phyloP scores from a whole-genome alignment of 2,888 invertebrate species.

The Synanthedon andrenaeformis region DNA sequence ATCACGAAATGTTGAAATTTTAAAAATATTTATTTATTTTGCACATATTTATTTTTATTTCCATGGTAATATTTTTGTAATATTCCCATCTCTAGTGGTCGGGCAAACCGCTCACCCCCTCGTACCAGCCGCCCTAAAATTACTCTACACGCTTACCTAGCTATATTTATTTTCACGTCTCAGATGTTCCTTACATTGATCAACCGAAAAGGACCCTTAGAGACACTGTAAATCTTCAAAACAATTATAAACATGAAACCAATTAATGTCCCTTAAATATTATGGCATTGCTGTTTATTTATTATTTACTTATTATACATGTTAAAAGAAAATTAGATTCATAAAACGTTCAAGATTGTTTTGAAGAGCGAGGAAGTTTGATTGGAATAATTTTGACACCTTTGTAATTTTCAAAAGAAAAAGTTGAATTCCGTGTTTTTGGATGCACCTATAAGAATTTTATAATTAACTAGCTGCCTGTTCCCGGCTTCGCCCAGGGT shows the following conservation, averaged over 20 bases:
- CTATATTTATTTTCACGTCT: slow-evolving; percentile 7
- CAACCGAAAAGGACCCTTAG: slow-evolving; percentile 1
- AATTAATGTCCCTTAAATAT: not conserved
- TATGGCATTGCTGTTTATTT: not conserved
- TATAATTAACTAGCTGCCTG: no score
- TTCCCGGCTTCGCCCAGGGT: no score
- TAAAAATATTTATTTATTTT: no score
- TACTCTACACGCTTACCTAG: slow-evolving; percentile 8
- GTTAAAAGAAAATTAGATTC: no score
- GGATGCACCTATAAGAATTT: no score
- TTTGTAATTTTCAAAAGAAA: no score
- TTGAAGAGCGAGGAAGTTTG: no score
- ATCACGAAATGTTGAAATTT: no score
- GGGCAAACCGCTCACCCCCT: slow-evolving; percentile 13
- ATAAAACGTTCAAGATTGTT: no score
- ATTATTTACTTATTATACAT: not conserved
- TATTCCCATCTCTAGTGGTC: slow-evolving; percentile 10
- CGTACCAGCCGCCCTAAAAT: slow-evolving; percentile 13
- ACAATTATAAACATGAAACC: not conserved
- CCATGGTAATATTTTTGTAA: not conserved
- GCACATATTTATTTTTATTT: not conserved
- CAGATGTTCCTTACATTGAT: slow-evolving; percentile 8
- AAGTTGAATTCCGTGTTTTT: no score
- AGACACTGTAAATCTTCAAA: not conserved
- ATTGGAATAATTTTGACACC: no score